phyloP scores from a whole-genome alignment of 2,797 vertebrate species.

The Chloroceryle amazona region DNA sequence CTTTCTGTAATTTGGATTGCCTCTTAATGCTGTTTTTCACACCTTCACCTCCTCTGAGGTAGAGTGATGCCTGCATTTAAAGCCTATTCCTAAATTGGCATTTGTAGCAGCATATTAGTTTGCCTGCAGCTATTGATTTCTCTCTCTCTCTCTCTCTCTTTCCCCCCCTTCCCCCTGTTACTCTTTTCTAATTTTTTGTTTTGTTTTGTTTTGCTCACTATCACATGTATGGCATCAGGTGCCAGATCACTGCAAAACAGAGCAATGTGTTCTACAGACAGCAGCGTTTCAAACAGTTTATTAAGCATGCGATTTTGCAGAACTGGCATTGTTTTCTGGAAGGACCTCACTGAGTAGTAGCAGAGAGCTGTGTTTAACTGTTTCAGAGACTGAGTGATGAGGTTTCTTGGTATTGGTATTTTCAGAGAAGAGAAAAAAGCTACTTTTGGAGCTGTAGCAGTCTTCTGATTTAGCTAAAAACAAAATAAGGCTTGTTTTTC shows the following conservation, averaged over 20 bases:
- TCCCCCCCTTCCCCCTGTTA: neutral
- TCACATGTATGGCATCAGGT: neutral
- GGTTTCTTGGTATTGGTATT: neutral
- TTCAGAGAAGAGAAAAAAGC: neutral
- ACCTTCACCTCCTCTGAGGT: neutral
- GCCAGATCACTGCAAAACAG: neutral
- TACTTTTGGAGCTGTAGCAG: neutral
- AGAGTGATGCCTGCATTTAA: neutral
- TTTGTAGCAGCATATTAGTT: neutral
- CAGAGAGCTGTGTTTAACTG: neutral
- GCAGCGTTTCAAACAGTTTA: neutral
- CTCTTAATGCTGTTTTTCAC: neutral
- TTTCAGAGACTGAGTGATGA: neutral
- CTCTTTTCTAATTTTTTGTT: too few species aligned
- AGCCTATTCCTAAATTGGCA: neutral
- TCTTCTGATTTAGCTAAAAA: neutral
- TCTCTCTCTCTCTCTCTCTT: neutral
- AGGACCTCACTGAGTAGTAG: neutral
- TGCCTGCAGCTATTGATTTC: neutral
- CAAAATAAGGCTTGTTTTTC: neutral
- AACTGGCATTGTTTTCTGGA: neutral
- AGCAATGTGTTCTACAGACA: neutral
- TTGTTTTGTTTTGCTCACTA: fast-evolving
- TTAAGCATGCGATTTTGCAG: neutral
- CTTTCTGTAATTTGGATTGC: neutral